phyloP scores from a whole-genome alignment of 1,140 invertebrate genomes.

The Heliconius hewitsoni region DNA sequence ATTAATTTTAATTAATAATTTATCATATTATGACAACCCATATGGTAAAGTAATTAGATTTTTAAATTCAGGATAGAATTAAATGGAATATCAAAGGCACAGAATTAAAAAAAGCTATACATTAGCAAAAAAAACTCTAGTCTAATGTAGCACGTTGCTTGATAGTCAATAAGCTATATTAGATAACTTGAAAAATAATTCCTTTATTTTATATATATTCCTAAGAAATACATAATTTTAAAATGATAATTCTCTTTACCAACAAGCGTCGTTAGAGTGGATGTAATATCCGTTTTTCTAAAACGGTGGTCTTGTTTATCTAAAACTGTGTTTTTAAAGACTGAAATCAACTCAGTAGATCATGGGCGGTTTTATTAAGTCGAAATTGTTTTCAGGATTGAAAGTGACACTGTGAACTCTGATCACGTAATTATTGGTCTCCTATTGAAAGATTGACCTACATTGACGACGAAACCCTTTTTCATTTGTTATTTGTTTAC shows the following conservation, averaged over 20 bases:
- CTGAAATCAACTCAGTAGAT: slow-evolving; percentile 39
- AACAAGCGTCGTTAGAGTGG: background rate
- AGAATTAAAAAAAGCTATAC: too few species aligned
- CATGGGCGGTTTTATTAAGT: slow-evolving; percentile 40
- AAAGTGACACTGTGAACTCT: slow-evolving; percentile 10
- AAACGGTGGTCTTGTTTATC: slow-evolving; percentile 43
- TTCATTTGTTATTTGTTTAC: slow-evolving; percentile 10
- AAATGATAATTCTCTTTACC: background rate
- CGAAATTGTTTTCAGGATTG: slow-evolving; percentile 36
- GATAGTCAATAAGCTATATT: too few species aligned
- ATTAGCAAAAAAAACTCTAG: too few species aligned
- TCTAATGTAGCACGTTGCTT: too few species aligned
- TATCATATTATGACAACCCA: background rate
- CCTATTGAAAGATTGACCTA: slow-evolving; percentile 16
- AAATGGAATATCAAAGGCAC: background rate
- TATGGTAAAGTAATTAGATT: background rate
- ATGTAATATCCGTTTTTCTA: slow-evolving; percentile 56
- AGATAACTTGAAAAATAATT: too few species aligned
- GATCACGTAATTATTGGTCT: slow-evolving; percentile 23
- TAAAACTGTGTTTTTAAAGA: slow-evolving; percentile 53
- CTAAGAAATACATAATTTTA: background rate
- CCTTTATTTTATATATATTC: too few species aligned
- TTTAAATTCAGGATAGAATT: background rate
- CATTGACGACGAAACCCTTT: background rate
- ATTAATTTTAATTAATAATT: background rate